phyloP scores from a whole-genome alignment of 2,113 vertebrate genomes.

The Eulemur rufifrons region DNA sequence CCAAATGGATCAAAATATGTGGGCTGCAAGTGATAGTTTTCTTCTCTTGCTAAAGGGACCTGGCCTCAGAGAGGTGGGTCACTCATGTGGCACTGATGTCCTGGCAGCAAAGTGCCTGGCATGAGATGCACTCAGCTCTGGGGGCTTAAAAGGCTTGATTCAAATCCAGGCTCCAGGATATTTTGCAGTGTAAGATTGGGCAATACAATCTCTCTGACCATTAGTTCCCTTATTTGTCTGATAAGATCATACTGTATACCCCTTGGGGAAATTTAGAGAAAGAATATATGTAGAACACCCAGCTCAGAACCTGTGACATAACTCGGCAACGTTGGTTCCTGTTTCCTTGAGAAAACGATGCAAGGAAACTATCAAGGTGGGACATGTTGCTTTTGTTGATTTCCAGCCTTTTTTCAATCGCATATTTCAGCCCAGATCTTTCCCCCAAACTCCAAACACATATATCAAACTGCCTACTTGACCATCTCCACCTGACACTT shows the following conservation, averaged over 20 bases:
- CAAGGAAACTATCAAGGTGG: neutral
- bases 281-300: neutral
- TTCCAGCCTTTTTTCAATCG: neutral
- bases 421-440: neutral
- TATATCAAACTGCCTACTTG: neutral
- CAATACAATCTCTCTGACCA: neutral
- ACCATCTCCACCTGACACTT: neutral
- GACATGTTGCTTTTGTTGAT: neutral
- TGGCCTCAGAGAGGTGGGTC: neutral
- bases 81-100: rapidly evolving
- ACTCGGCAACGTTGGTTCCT: neutral
- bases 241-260: neutral
- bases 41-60: neutral
- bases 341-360: neutral
- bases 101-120: neutral
- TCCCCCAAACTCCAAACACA: neutral
- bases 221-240: neutral
- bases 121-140: neutral
- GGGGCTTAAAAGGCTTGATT: neutral
- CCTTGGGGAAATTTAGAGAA: neutral
- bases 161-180: neutral
- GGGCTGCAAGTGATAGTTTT: neutral
- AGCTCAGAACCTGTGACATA: neutral
- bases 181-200: neutral
- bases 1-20: rapidly evolving